Conservation (phyloP, 2,888 invertebrate species). For the Perithous albicinctus region DNA sequence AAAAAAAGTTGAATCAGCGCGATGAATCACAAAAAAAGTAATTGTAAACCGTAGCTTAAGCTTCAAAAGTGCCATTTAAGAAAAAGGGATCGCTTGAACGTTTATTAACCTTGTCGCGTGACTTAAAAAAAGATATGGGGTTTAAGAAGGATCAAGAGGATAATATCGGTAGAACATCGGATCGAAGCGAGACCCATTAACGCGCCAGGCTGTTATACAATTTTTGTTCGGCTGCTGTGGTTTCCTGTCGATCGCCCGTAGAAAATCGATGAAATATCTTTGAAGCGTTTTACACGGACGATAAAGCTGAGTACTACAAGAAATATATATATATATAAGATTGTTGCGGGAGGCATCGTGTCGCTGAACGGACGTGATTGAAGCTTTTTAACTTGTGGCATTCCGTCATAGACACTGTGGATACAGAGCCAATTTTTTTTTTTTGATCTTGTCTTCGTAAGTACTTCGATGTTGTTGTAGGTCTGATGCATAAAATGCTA, state of each 20-base stretch:
- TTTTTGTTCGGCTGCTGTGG: slow-evolving; percentile 61
- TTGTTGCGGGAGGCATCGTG: slow-evolving; percentile 18
- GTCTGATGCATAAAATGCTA: slow-evolving; percentile 14
- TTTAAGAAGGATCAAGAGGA: neutral
- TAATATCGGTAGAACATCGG: slow-evolving; percentile 11
- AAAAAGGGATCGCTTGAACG: neutral
- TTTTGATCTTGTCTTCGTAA: slow-evolving; percentile 11
- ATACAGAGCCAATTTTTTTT: slow-evolving; percentile 40
- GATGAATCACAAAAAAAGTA: neutral
- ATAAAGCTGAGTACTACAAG: slow-evolving; percentile 60
- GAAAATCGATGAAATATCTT: slow-evolving; percentile 39
- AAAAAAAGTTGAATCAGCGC: neutral
- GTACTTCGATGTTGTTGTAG: slow-evolving; percentile 23
- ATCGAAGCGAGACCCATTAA: slow-evolving; percentile 61
- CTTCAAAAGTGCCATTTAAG: neutral
- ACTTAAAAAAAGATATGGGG: neutral
- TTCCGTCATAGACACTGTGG: slow-evolving; percentile 9
- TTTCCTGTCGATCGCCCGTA: slow-evolving; percentile 56
- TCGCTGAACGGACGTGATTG: slow-evolving; percentile 10
- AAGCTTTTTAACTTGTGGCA: neutral
- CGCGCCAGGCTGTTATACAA: slow-evolving; percentile 47
- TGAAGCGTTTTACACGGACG: slow-evolving; percentile 65
- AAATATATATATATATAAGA: slow-evolving; percentile 32
- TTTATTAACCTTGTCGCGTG: neutral
- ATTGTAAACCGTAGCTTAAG: neutral